Evolutionary conservation across 2,113 vertebrate genomes (phyloP), one percentile per base, ranked within the genome.

Genomic region (Rhadina sibilatrix): DNA sequence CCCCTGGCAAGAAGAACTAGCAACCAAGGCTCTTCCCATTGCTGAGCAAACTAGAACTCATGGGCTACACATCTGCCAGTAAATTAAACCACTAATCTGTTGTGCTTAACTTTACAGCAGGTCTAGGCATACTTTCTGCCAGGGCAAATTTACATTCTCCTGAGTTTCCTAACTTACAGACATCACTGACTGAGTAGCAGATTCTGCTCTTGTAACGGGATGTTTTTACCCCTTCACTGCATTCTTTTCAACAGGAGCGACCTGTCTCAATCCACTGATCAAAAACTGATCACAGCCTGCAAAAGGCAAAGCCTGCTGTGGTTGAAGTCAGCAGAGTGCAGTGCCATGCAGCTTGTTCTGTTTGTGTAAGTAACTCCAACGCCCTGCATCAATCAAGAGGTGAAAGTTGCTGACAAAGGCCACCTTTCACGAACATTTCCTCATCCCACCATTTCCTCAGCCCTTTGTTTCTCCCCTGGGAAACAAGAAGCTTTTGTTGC

Each of bases 331-430:
- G 52, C 12, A 3, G 91, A 91, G 57, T 71, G 81, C 77, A 71
- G 47, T 54, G 52, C 30, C 60, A 52, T 40, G 56, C 56, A 89
- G 35, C 40, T 81, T 71, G 13, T 28, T 80, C 46, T 93, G 42
- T 91, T 94, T 96, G 40, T 89, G 38, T 52, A 93, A 87, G 74
- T 60, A 42, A 78, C 61, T 93, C 77, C 61, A 91, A 96, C 2
- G 7, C 65, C 84, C 61, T 82, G 77, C 81, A 94, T 93, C 90
- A 87, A 93, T 84, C 92, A 96, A 56, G 46, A 94, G n/a, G 71
- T 84, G 47, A 82, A 95, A 87, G 52, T 1, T 84, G 84, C 84
- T 82, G 81, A 95, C 70, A 81, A 91, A 96, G 84, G 72, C 56
- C 72, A 78, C 69, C 50, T 89, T 81, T 87, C 83, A 72, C 14